phyloP scores from a whole-genome alignment of 2,888 invertebrate genomes.

The Drepanosiphum platanoidis region DNA sequence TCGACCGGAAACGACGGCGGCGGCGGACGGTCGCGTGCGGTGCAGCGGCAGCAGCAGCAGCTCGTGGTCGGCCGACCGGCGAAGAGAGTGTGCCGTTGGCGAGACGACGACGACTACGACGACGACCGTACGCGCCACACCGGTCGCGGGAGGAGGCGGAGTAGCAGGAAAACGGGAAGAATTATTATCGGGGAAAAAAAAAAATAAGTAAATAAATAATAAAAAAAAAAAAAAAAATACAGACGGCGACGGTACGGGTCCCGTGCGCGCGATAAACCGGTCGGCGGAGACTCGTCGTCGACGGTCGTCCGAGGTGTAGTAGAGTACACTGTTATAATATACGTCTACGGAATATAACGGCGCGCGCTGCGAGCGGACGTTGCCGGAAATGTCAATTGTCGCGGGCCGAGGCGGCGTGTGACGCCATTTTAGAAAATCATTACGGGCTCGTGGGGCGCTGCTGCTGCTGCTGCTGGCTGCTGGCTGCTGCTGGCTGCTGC shows the following conservation, averaged over 20 bases:
- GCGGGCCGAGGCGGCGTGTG: slow-evolving; percentile 50
- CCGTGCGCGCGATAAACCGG: slow-evolving; percentile 12
- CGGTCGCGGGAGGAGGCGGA: background rate
- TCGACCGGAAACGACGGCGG: background rate
- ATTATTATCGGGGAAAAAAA: background rate
- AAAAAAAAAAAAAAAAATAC: background rate
- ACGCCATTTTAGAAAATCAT: slow-evolving; percentile 62
- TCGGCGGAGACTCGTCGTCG: background rate
- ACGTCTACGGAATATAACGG: no score
- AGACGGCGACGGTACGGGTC: background rate
- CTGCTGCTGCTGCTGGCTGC: slow-evolving; percentile 7
- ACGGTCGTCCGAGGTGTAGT: slow-evolving; percentile 1
- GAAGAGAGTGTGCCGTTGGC: background rate
- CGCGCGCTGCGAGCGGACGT: slow-evolving; percentile 53
- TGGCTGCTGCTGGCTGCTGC: slow-evolving; percentile 1
- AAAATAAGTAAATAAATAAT: background rate
- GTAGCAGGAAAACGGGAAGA: background rate
- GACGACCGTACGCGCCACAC: no score
- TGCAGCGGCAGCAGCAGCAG: background rate
- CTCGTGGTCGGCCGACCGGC: background rate
- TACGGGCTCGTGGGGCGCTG: slow-evolving; percentile 49
- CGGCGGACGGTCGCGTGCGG: background rate
- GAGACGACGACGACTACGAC: background rate
- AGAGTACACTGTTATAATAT: no score
- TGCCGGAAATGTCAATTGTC: slow-evolving; percentile 62